phyloP scores from a whole-genome alignment of 2,113 vertebrate genomes.

The Cephalopterus ornatus region DNA sequence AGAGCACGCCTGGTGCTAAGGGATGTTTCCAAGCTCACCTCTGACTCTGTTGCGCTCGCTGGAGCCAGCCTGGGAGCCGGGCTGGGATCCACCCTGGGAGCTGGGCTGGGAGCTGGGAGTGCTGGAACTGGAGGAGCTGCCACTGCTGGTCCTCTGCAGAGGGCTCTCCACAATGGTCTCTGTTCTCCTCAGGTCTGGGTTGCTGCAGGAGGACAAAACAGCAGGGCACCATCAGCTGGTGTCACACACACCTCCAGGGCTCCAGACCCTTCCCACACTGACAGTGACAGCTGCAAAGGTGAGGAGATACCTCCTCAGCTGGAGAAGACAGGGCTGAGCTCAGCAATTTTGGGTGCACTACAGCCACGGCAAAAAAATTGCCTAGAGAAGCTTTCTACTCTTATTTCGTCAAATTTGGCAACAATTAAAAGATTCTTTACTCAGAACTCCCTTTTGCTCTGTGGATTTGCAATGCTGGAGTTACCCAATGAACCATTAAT shows the following conservation, averaged over 20 bases:
- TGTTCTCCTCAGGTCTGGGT: slow-evolving; percentile 90
- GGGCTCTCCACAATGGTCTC: slow-evolving; percentile 87
- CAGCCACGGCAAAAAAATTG: rapidly evolving
- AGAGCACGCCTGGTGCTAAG: rapidly evolving
- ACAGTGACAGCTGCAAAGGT: not conserved
- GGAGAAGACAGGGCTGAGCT: not conserved
- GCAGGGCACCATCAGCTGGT: not conserved
- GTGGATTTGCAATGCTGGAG: not conserved
- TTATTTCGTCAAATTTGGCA: not conserved
- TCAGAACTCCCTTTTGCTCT: not conserved
- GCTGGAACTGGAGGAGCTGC: slow-evolving; percentile 97
- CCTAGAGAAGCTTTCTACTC: not conserved
- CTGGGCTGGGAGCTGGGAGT: slow-evolving; percentile 88
- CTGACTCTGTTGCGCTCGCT: slow-evolving; percentile 88
- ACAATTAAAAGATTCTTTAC: not conserved
- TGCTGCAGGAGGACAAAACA: slow-evolving; percentile 70
- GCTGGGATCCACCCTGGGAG: slow-evolving; percentile 90
- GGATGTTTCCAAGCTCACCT: slow-evolving; percentile 70
- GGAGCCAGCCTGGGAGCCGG: slow-evolving; percentile 83
- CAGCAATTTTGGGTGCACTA: not conserved
- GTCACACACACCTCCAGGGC: rapidly evolving
- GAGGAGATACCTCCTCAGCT: not conserved
- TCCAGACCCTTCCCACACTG: not conserved
- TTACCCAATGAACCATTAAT: not conserved
- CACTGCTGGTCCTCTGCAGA: slow-evolving; percentile 93